Base-by-base conservation (phyloP, 2,113 vertebrate species). In the Heteronetta atricapilla region DNA sequence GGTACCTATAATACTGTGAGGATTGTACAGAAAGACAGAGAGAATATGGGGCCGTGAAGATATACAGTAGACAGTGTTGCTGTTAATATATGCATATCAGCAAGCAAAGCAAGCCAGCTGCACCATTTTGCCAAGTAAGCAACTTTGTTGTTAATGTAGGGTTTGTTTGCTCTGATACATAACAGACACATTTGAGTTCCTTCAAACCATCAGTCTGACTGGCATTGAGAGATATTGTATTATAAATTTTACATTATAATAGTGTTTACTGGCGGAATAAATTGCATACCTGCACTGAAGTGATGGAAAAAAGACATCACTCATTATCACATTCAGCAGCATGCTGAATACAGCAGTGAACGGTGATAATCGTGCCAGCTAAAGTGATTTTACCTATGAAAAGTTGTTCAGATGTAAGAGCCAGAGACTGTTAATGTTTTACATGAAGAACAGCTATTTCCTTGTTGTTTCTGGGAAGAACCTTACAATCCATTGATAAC, bases 231-330 rank as follows among this genome's bases (percentile, higher is more conserved):
- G 82, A 96, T 96, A 97, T 86, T 97, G 93, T 96, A 97, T 97
- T 96, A 95, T 96, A 96, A 95, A 95, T 97, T 96, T 97, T 96
- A 96, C 93, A 96, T 97, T 96, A 97, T 96, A 97, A 97, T 91
- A 94, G 87, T 97, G 95, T 97, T 97, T 97, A 97, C 96, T 94
- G 93, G 94, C 34, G 75, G 96, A 97, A 97, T 90, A 95, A 97
- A 97, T 91, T 90, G 80, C 93, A 97, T 94, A 91, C 86, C 92
- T 97, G 78, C 92, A 89, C 86, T 94, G 90, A 95, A 88, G 92
- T 91, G 93, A 97, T 82, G 86, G 86, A 95, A 92, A 96, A 82
- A 91, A 95, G 85, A 91, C 95, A 88, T 91, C 84, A 82, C 96
- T 97, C 82, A 96, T 88, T 96, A 94, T 95, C 95, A 88, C 86